Conservation (phyloP, 2,888 invertebrate genomes). For the Nomada flava region DNA sequence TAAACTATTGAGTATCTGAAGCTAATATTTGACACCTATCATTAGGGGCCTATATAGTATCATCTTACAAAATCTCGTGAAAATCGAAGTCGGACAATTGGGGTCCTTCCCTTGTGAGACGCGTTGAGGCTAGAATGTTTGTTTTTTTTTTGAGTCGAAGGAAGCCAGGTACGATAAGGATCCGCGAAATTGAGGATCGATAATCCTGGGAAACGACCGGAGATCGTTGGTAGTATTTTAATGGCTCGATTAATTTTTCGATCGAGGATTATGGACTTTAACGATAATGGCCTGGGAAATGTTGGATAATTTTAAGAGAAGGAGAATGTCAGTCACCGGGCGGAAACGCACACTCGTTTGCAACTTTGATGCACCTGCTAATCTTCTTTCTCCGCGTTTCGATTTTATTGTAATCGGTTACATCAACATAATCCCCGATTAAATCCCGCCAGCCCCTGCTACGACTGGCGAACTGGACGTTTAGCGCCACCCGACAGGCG, state of each 20-base stretch:
- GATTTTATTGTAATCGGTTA: constrained; percentile 4
- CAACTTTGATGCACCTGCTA: background rate
- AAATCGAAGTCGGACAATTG: too few relatives aligned
- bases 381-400: background rate
- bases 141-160: background rate
- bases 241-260: too few relatives aligned
- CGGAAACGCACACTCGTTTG: background rate
- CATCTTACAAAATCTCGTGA: too few relatives aligned
- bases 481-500: background rate
- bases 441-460: constrained; percentile 24
- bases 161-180: background rate
- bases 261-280: too few relatives aligned
- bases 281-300: too few relatives aligned
- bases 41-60: too few relatives aligned
- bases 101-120: too few relatives aligned
- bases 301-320: too few relatives aligned
- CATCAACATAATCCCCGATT: constrained; percentile 18
- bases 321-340: too few relatives aligned
- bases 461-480: constrained; percentile 1
- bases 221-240: constrained; percentile 13
- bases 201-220: background rate
- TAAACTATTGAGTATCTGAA: too few relatives aligned
- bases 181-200: too few relatives aligned
- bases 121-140: background rate
- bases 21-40: too few relatives aligned